Percentiles rank a stretch among this genome's conserved stretches.
Evolutionary conservation across 2,888 invertebrate genomes (phyloP).

Genomic region (Panopea generosa): DNA sequence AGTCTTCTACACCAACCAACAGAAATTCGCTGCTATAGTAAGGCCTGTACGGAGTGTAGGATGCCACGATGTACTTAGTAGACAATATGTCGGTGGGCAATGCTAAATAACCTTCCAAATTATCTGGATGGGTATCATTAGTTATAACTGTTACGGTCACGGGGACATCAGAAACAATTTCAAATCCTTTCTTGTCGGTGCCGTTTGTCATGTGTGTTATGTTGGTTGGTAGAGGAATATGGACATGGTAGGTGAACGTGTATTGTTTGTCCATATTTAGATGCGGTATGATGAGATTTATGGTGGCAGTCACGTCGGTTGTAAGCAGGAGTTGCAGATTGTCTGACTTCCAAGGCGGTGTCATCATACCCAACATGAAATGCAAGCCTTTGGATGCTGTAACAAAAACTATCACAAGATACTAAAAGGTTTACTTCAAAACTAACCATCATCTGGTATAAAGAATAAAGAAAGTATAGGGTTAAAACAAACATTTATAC

Average conservation of each 20-base stretch:
- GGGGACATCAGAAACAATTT: background rate
- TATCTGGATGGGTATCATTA: background rate
- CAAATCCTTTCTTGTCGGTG: background rate
- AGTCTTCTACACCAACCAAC: background rate
- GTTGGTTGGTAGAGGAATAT: background rate
- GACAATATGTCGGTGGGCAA: background rate
- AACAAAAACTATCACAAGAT: too few relatives aligned
- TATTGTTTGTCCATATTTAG: background rate
- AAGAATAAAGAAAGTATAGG: too few relatives aligned
- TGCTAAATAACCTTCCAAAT: background rate
- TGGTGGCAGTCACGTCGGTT: background rate
- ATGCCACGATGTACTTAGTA: background rate
- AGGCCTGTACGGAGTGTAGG: background rate
- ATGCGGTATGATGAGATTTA: background rate
- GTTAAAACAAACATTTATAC: too few relatives aligned
- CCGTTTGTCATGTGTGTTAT: background rate
- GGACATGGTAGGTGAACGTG: background rate
- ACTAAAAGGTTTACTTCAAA: too few relatives aligned
- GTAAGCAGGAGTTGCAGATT: background rate
- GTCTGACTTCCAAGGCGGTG: too few relatives aligned
- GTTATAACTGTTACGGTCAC: background rate
- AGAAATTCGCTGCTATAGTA: background rate
- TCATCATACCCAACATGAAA: too few relatives aligned
- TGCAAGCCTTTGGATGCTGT: too few relatives aligned
- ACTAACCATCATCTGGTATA: too few relatives aligned